Evolutionary conservation across 2,888 invertebrate species (phyloP).

Genomic region (Lordiphosa andalusiaca): DNA sequence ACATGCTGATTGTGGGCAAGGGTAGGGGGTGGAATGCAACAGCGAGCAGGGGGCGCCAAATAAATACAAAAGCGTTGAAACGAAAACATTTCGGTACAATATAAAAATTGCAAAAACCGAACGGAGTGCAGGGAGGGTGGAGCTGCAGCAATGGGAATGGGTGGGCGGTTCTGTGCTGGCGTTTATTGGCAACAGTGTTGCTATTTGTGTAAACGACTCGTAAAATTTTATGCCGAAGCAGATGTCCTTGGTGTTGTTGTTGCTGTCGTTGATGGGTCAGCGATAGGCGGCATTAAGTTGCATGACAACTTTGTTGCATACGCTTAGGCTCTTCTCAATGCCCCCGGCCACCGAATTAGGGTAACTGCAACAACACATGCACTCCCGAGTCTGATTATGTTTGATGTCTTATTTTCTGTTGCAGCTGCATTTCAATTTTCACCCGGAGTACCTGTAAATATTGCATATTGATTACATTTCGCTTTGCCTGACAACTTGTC

Average conservation of each 20-base stretch:
- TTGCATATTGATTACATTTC: constrained; percentile 62
- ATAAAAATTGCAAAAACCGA: constrained; percentile 62
- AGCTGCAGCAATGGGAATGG: neutral
- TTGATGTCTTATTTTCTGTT: constrained; percentile 40
- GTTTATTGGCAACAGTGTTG: constrained; percentile 73
- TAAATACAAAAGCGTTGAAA: constrained; percentile 70
- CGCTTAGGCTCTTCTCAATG: constrained; percentile 30
- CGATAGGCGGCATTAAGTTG: constrained; percentile 40
- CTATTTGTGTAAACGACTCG: constrained; percentile 74
- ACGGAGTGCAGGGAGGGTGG: constrained; percentile 2
- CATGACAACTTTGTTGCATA: constrained; percentile 33
- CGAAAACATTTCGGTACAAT: constrained; percentile 71
- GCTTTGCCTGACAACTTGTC: constrained; percentile 55
- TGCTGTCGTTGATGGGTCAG: neutral
- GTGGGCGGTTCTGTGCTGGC: constrained; percentile 19
- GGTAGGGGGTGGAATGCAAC: constrained; percentile 7
- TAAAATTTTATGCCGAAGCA: constrained; percentile 67
- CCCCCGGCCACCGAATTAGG: too few species aligned
- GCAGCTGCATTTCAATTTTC: constrained; percentile 21
- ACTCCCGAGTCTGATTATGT: neutral
- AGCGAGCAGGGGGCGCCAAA: constrained; percentile 34
- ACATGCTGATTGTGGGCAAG: neutral
- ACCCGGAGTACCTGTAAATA: constrained; percentile 27
- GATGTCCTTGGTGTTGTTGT: constrained; percentile 28
- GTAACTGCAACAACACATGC: too few species aligned